Evolutionary conservation across 23 tunicate genomes (phyloP).

Genomic region (Clavelina lepadiformis): DNA sequence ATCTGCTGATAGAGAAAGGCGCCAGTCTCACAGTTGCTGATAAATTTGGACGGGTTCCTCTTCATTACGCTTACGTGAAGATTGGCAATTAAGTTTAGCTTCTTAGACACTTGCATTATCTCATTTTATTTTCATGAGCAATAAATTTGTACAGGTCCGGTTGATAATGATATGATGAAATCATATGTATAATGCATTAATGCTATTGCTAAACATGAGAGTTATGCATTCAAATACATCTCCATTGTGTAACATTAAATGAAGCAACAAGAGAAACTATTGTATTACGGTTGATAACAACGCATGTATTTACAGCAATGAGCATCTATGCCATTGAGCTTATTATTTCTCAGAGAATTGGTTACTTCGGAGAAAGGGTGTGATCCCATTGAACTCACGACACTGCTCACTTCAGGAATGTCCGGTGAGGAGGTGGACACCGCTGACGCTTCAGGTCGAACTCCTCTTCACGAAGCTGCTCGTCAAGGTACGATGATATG

Average conservation of each 20-base stretch:
- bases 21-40: conserved; percentile 47
- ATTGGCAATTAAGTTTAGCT: conserved; percentile 26
- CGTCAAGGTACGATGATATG: conserved; percentile 19
- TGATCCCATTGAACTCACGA: conserved; percentile 66
- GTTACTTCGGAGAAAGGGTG: conserved; percentile 4
- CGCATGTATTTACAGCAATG: too few species aligned
- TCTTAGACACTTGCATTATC: too few species aligned
- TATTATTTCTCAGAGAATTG: background rate
- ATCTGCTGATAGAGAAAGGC: conserved; percentile 52
- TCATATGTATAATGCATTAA: too few species aligned
- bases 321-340: too few species aligned
- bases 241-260: too few species aligned
- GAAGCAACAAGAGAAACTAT: too few species aligned
- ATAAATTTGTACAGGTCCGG: too few species aligned
- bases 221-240: too few species aligned
- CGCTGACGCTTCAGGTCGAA: conserved; percentile 42
- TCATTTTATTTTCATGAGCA: too few species aligned
- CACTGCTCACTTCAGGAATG: conserved; percentile 57
- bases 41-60: conserved; percentile 40
- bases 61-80: conserved; percentile 56
- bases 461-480: conserved; percentile 60
- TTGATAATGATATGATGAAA: too few species aligned
- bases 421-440: conserved; percentile 32
- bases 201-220: too few species aligned
- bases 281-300: too few species aligned